Conservation (phyloP, 2,888 invertebrate species). For the Oxycera nigricornis region DNA sequence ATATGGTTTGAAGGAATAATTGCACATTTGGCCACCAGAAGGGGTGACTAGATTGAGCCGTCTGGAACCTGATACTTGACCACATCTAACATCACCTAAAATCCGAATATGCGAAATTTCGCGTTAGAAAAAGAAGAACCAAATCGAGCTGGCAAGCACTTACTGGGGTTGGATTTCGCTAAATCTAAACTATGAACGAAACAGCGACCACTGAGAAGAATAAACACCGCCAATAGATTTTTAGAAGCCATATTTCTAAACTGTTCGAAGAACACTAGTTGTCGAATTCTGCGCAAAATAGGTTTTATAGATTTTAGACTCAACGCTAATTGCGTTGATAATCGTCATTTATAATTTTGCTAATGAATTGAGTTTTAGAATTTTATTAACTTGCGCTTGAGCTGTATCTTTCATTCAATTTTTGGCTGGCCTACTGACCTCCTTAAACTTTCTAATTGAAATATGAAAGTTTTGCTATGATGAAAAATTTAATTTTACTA, state of each 20-base stretch:
- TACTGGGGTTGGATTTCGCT: background rate
- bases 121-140: background rate
- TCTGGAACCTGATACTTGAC: background rate
- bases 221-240: background rate
- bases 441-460: too few species aligned
- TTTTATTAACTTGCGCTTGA: too few species aligned
- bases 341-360: too few species aligned
- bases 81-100: background rate
- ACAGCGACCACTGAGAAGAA: background rate
- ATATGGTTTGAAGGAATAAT: background rate
- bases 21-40: background rate
- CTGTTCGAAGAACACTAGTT: background rate
- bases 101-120: background rate
- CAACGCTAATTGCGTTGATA: too few species aligned
- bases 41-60: conserved; percentile 3
- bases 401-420: too few species aligned
- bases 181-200: background rate
- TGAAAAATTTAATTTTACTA: too few species aligned
- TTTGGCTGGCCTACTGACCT: too few species aligned
- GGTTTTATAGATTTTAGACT: too few species aligned
- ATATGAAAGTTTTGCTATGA: too few species aligned
- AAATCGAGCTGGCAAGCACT: background rate
- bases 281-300: too few species aligned
- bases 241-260: background rate
- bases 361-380: too few species aligned